Evolutionary conservation across 2,113 vertebrate species (phyloP).

Genomic region (Hippocampus abdominalis): DNA sequence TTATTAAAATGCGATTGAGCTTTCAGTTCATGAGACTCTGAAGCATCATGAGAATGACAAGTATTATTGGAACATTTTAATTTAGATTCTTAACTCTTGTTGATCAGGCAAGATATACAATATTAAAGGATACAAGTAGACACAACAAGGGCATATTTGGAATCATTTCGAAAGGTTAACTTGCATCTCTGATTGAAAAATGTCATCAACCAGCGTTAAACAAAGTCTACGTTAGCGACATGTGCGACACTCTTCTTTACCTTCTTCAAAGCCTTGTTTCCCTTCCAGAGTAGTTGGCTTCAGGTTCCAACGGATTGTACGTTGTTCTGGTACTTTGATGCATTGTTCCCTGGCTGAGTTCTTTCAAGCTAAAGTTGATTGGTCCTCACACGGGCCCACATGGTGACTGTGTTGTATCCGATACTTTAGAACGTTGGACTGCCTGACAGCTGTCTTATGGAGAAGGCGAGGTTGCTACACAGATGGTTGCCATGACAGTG

Average conservation of each 20-base stretch:
- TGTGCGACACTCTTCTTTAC: conserved; percentile 8
- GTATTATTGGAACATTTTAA: conserved; percentile 23
- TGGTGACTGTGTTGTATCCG: conserved; percentile 46
- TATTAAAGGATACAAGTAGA: conserved; percentile 12
- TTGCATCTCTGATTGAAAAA: too few species aligned
- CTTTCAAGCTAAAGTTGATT: conserved; percentile 42
- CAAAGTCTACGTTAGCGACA: conserved; percentile 30
- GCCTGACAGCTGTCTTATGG: conserved; percentile 59
- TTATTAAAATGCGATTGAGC: conserved; percentile 19
- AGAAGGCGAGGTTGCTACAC: conserved; percentile 28
- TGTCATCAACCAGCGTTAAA: neutral
- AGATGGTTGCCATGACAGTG: conserved; percentile 44
- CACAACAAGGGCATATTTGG: too few species aligned
- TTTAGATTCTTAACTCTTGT: neutral
- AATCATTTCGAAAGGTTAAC: too few species aligned
- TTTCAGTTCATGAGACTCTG: conserved; percentile 25
- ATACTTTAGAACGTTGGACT: conserved; percentile 50
- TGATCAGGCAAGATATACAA: neutral
- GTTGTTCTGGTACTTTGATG: conserved; percentile 5
- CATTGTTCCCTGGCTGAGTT: conserved; percentile 9
- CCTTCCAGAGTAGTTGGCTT: conserved; percentile 1
- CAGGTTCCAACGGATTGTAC: neutral
- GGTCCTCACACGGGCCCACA: conserved; percentile 26
- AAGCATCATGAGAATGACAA: conserved; percentile 25
- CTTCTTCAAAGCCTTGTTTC: conserved; percentile 6